phyloP scores from a whole-genome alignment of 2,888 invertebrate species.

The Frankliniella fusca region DNA sequence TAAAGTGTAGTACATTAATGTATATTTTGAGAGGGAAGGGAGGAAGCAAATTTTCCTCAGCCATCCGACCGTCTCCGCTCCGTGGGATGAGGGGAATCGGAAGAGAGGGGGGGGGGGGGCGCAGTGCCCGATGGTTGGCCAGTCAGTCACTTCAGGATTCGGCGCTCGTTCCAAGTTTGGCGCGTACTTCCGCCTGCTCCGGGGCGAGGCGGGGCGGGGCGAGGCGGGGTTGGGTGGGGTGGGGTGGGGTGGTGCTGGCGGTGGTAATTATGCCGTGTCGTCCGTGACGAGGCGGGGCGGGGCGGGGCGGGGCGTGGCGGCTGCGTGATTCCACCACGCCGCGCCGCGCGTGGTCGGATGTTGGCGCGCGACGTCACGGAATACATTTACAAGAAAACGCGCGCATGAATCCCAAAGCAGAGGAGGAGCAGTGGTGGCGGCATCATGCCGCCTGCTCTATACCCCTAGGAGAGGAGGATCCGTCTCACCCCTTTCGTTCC shows the following conservation, averaged over 20 bases:
- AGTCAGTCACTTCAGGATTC: neutral
- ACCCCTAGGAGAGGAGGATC: too few species aligned
- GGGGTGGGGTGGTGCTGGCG: neutral
- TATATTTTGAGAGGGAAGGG: neutral
- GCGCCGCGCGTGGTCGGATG: slow-evolving; percentile 11
- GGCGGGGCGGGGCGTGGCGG: neutral
- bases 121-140: neutral
- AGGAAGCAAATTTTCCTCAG: too few species aligned
- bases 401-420: slow-evolving; percentile 22
- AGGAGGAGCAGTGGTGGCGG: too few species aligned
- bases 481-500: too few species aligned
- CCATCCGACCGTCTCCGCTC: too few species aligned
- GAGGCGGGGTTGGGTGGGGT: neutral
- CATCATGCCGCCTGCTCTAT: too few species aligned
- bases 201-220: neutral
- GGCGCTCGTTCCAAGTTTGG: neutral
- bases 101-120: neutral
- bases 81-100: neutral
- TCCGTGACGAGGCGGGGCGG: neutral
- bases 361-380: slow-evolving; percentile 4
- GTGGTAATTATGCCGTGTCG: neutral
- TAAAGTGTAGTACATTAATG: neutral
- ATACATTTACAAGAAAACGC: slow-evolving; percentile 23
- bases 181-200: neutral
- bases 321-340: neutral